Evolutionary conservation across 2,888 invertebrate species (phyloP).

Genomic region (Mythimna ferrago): DNA sequence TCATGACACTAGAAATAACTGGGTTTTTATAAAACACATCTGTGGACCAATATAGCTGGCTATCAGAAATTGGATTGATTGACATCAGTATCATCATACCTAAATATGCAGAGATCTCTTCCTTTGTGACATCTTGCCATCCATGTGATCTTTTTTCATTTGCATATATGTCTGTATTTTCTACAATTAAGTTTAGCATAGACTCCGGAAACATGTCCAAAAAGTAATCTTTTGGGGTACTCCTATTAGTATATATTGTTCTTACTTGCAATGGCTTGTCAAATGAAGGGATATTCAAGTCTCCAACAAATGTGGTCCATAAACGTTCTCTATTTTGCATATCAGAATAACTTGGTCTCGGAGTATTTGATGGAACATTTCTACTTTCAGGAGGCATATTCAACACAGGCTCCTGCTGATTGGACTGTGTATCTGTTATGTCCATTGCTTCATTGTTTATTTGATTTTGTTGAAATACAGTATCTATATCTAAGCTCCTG

Average conservation of each 20-base stretch:
- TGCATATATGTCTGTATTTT: constrained; percentile 19
- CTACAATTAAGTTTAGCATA: constrained; percentile 27
- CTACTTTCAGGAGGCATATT: constrained; percentile 25
- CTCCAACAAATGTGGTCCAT: constrained; percentile 27
- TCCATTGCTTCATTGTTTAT: constrained; percentile 17
- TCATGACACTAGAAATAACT: constrained; percentile 40
- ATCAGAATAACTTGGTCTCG: constrained; percentile 25
- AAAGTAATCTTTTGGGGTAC: constrained; percentile 31
- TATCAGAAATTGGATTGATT: constrained; percentile 48
- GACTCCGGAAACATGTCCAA: constrained; percentile 18
- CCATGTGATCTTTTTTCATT: constrained; percentile 29
- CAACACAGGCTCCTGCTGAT: constrained; percentile 12
- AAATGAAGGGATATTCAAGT: constrained; percentile 30
- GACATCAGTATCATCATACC: constrained; percentile 55
- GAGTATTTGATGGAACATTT: constrained; percentile 22
- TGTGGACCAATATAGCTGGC: constrained; percentile 54
- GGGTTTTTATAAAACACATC: constrained; percentile 54
- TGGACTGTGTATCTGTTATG: constrained; percentile 18
- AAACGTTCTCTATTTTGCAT: constrained; percentile 25
- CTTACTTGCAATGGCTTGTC: constrained; percentile 20
- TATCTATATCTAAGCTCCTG: constrained; percentile 21
- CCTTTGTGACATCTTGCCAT: constrained; percentile 26
- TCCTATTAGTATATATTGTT: constrained; percentile 18
- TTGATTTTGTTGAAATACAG: constrained; percentile 14
- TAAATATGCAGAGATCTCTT: constrained; percentile 33